phyloP scores from a whole-genome alignment of 2,888 invertebrate genomes.

The Panopea generosa region DNA sequence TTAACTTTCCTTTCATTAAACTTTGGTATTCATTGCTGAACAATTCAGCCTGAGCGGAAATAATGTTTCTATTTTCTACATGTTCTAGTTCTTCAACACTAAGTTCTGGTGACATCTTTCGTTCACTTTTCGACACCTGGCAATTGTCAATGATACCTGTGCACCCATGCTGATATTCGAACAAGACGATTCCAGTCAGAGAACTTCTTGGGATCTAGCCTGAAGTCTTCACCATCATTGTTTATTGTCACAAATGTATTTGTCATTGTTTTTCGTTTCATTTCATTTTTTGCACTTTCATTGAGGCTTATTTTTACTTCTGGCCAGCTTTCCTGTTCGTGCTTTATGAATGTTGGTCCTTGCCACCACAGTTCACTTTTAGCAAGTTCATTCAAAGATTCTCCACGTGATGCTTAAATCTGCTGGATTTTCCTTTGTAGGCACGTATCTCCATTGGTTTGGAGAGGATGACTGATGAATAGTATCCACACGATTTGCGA shows the following conservation, averaged over 20 bases:
- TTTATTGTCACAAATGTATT: too few species aligned
- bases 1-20: constrained; percentile 5
- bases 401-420: too few species aligned
- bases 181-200: background rate
- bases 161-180: background rate
- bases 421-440: constrained; percentile 31
- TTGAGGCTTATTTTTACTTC: background rate
- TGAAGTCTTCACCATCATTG: too few species aligned
- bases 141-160: background rate
- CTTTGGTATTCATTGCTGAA: constrained; percentile 19
- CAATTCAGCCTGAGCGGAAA: constrained; percentile 4
- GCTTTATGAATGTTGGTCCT: constrained; percentile 18
- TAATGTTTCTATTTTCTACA: background rate
- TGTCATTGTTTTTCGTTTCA: too few species aligned
- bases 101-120: constrained; percentile 3
- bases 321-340: constrained; percentile 27
- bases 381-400: too few species aligned
- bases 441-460: constrained; percentile 46
- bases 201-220: too few species aligned
- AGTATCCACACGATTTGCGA: constrained; percentile 62
- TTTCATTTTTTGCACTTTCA: background rate
- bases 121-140: background rate
- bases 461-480: constrained; percentile 49
- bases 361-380: too few species aligned
- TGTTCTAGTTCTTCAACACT: background rate